Conservation (phyloP, 1,140 invertebrate genomes). For the Coboldia fuscipes region DNA sequence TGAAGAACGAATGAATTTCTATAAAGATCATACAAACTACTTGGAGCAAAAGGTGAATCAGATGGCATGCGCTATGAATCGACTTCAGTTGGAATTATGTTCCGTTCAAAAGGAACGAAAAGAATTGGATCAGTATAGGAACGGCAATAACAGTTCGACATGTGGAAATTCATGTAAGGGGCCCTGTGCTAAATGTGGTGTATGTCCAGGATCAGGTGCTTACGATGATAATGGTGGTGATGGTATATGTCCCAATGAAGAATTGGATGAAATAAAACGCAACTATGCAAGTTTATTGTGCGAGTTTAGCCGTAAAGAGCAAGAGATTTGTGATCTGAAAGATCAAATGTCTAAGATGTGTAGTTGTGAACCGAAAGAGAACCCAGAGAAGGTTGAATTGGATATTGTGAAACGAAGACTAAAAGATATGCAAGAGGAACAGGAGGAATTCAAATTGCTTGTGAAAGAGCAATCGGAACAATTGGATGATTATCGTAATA, state of each 20-base stretch:
- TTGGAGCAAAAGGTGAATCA: not conserved
- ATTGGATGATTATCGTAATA: slow-evolving; percentile 49
- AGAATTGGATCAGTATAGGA: not conserved
- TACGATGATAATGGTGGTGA: too few relatives aligned
- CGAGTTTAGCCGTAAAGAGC: too few relatives aligned
- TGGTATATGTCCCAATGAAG: too few relatives aligned
- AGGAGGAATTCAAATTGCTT: slow-evolving; percentile 36
- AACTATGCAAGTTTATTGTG: too few relatives aligned
- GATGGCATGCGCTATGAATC: not conserved
- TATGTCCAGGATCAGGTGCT: not conserved
- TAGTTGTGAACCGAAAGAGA: not conserved
- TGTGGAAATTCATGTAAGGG: too few relatives aligned
- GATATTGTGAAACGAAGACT: slow-evolving; percentile 12
- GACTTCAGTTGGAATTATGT: not conserved
- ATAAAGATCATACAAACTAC: not conserved
- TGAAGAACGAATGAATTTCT: not conserved
- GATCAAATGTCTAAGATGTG: not conserved
- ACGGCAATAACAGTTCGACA: too few relatives aligned
- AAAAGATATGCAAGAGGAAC: slow-evolving; percentile 17
- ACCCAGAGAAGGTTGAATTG: slow-evolving; percentile 9
- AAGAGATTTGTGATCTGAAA: not conserved
- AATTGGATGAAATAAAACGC: too few relatives aligned
- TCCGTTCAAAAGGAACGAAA: not conserved
- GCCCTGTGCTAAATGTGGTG: not conserved
- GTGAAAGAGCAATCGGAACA: slow-evolving; percentile 47